Base-by-base conservation (phyloP, 2,888 invertebrate species). In the Hirtodrosophila histrioides region DNA sequence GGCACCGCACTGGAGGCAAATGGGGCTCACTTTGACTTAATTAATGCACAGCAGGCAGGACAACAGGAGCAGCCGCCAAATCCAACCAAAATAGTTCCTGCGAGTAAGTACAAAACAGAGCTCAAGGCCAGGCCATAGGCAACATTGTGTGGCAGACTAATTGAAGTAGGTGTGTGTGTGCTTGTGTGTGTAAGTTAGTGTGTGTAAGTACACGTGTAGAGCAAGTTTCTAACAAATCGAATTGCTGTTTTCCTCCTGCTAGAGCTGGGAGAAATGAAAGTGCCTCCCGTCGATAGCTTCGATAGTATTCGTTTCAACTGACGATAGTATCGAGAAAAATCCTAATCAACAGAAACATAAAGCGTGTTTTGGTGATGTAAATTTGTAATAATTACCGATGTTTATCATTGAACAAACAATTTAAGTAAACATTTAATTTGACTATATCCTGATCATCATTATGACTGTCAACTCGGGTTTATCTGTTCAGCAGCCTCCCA, bases 71-170 rank as follows among this genome's bases (percentile, higher is more conserved):
- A 45, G 54, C 45, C 49, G 31, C 57, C 51, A 55, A 56, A 63
- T 51, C 43, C 61, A 41, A 56, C 33, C 43, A 55, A 75, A 78
- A 60, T 57, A 77, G 57, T 45, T 57, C 66, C 55, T 31, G 37
- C 8, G 37, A 41, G 62, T 50, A 51, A 49, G 41, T 51, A 50
- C 43, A 43, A 33, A 57, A 11, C 10, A 50, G 23, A 54, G 45
- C 44, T 36, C 49, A 66, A 71, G 76, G 67, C 72, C 54, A 31
- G 50, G 48, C 36, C 72, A 61, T 48, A 45, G 65, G 62, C 84
- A 86, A 84, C 84, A 80, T 86, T 81, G 86, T 86, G 63, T 74
- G 48, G 51, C 54, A 58, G 62, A 79, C 83, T 86, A 86, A 80
- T 79, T 86, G 84, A 80, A 73, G 80, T 58, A 83, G 57, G 10